Conservation (phyloP, 2,888 invertebrate genomes). For the Lasius fuliginosus region DNA sequence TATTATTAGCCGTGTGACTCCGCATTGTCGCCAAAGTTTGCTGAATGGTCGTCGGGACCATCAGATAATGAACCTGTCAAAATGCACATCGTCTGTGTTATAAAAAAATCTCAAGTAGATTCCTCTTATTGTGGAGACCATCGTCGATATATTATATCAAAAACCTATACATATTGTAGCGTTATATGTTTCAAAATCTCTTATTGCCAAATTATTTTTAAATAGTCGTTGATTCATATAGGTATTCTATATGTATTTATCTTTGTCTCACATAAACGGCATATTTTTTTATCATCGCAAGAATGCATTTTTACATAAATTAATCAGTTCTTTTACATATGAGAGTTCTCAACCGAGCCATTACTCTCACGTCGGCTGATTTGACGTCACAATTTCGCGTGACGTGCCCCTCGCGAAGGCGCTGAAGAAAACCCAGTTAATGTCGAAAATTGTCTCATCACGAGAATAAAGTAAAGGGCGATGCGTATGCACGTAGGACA, state of each 20-base stretch:
- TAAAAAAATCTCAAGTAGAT: neutral
- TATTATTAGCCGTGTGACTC: constrained; percentile 11
- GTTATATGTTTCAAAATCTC: neutral
- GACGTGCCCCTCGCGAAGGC: constrained; percentile 26
- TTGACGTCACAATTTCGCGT: constrained; percentile 33
- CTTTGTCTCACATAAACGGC: neutral
- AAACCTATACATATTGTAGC: too few species aligned
- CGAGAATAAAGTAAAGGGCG: constrained; percentile 49
- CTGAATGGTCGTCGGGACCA: neutral
- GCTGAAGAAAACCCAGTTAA: constrained; percentile 30
- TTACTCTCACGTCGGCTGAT: constrained; percentile 19
- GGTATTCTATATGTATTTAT: neutral
- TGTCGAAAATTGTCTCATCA: constrained; percentile 53
- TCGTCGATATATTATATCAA: neutral
- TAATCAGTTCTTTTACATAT: constrained; percentile 1
- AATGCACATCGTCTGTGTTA: neutral
- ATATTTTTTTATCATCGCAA: neutral
- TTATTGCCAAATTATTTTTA: neutral
- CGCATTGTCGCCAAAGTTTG: neutral
- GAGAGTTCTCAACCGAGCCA: neutral
- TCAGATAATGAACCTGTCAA: neutral
- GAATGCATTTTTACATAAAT: constrained; percentile 7
- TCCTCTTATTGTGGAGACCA: neutral
- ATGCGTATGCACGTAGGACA: constrained; percentile 36
- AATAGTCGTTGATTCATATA: neutral